Evolutionary conservation across 2,888 invertebrate genomes (phyloP), one percentile per base, ranked within the genome.

Genomic region (Archips crataeganus): DNA sequence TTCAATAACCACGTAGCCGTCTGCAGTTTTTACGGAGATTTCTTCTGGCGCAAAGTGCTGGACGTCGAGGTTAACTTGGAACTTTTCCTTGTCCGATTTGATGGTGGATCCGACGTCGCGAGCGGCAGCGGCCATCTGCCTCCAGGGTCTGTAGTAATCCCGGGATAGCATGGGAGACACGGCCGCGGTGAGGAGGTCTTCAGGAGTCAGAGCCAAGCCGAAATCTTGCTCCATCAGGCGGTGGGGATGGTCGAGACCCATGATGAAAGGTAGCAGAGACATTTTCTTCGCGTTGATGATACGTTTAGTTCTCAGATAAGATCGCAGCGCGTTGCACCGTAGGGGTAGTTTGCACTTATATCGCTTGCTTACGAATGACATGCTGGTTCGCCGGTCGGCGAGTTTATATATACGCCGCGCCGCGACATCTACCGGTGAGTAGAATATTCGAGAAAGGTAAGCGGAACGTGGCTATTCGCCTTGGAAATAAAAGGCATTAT

Each of bases 31-130:
- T 0, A 98, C 97, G 0, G 95, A 93, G 60, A 98, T 95, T 82
- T 97, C 97, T 63, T 96, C 95, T 0, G 97, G 97, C 2, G 95
- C 87, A 80, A 97, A 97, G 78, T 97, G 96, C 77, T 96, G 96
- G 0, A 97, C 97, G 81, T 97, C 97, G 79, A 97, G 87, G 79
- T 95, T 95, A 0, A 96, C 95, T 83, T 96, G 95, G 81, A 96
- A 97, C 70, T 87, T 91, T 61, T 95, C 92, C 34, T 94, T 93
- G 79, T 95, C 94, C 1, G 86, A 83, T 42, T 90, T 88, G 73
- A 96, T 91, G 47, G 91, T 94, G 3, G 94, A 95, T 0, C 91
- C 94, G 60, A 94, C 86, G 80, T 95, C 95, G 67, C 86, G 83
- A 61, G 87, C 85, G 63, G 89, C 88, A 8, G 90, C 78, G 6